A percentile compares a stretch with the other conserved stretches of the same genome.
These are phyloP conservation scores for Meteorus colon DNA, from an alignment of 2,888 invertebrate genomes.

Conservation along the genomic window DNA sequence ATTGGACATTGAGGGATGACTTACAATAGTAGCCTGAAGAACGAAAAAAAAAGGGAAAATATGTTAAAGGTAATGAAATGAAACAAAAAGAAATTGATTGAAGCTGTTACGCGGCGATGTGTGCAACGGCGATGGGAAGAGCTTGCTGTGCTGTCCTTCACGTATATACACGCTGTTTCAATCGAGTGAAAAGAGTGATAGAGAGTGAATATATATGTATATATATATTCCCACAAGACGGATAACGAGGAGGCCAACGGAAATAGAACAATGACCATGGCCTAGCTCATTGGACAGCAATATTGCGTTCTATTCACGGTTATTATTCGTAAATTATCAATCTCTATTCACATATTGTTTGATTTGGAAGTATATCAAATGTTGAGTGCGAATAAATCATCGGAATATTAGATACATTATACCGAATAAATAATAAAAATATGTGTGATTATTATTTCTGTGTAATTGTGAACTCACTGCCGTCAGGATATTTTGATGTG, in stretches of 20 bases:
- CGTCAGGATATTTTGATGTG: slow-evolving; percentile 62
- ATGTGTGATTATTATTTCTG: background rate
- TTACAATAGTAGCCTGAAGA: slow-evolving; percentile 9
- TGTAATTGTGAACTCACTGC: slow-evolving; percentile 55
- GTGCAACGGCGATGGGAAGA: slow-evolving; percentile 33
- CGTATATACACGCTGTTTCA: slow-evolving; percentile 29
- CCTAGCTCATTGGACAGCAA: slow-evolving; percentile 43
- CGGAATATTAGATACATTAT: background rate
- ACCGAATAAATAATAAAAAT: background rate
- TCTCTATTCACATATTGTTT: background rate
- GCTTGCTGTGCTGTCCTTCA: slow-evolving; percentile 30
- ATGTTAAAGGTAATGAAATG: background rate
- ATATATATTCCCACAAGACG: slow-evolving; percentile 13
- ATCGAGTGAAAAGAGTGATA: slow-evolving; percentile 7
- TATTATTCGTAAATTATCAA: background rate
- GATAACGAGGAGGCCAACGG: slow-evolving; percentile 5
- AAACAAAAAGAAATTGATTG: slow-evolving; percentile 17
- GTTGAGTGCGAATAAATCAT: background rate
- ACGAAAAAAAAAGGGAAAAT: background rate
- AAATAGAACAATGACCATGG: slow-evolving; percentile 50
- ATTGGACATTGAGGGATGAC: background rate
- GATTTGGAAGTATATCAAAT: background rate
- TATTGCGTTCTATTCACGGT: slow-evolving; percentile 13
- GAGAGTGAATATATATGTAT: background rate
- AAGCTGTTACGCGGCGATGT: slow-evolving; percentile 32